Percentiles rank a stretch among this genome's conserved stretches.
These are phyloP conservation scores for Microdon myrmicae DNA, from an alignment of 2,888 invertebrate genomes.

Conservation along the genomic window DNA sequence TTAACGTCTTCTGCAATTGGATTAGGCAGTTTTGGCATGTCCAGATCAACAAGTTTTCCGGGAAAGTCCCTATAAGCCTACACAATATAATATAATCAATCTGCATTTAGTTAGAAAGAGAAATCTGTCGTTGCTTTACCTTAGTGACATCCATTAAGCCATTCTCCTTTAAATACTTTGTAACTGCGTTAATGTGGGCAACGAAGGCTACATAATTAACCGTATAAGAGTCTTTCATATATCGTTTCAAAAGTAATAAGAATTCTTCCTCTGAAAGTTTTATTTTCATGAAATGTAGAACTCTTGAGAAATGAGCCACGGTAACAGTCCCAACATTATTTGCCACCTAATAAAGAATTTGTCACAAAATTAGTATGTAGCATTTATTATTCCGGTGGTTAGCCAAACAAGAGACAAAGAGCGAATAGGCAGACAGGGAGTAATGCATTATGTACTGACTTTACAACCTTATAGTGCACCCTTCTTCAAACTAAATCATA, in stretches of 20 bases:
- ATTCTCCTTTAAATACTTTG: conserved; percentile 70
- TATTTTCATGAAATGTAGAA: conserved; percentile 78
- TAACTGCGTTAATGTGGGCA: conserved; percentile 74
- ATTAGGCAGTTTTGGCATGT: conserved; percentile 73
- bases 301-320: conserved; percentile 79
- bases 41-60: conserved; percentile 74
- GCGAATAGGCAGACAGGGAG: too few species aligned
- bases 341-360: conserved; percentile 73
- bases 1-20: conserved; percentile 55
- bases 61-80: conserved; percentile 72
- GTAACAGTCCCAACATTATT: conserved; percentile 81
- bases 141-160: conserved; percentile 68
- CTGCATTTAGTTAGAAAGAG: background rate
- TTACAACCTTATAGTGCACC: too few species aligned
- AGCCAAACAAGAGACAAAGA: too few species aligned
- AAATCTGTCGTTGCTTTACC: conserved; percentile 62
- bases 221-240: conserved; percentile 80
- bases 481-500: too few species aligned
- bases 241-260: conserved; percentile 77
- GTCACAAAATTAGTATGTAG: too few species aligned
- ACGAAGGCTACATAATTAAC: conserved; percentile 83
- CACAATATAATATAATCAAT: too few species aligned
- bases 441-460: too few species aligned
- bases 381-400: too few species aligned
- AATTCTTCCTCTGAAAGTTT: conserved; percentile 78